Percentiles rank a stretch among this genome's conserved stretches.
These are phyloP conservation scores for Meloidogyne floridensis DNA, from an alignment of 1,140 invertebrate genomes.

Conservation along the genomic window DNA sequence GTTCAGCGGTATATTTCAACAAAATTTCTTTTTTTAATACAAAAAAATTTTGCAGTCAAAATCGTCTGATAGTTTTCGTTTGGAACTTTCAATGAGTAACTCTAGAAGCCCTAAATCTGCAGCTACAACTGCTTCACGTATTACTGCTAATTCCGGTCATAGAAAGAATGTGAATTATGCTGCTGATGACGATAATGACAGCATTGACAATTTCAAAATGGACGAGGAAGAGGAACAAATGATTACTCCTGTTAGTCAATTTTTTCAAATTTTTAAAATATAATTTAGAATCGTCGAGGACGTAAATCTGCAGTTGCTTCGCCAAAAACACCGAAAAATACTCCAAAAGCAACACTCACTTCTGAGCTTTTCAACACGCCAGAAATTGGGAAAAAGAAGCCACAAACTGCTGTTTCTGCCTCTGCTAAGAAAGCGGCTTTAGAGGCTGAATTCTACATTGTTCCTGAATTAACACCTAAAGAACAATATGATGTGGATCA, in stretches of 20 bases:
- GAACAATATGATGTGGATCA: conserved; percentile 50
- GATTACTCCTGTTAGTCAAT: background rate
- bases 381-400: conserved; percentile 8
- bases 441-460: conserved; percentile 22
- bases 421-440: conserved; percentile 11
- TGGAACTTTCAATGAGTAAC: background rate
- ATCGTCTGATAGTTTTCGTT: background rate
- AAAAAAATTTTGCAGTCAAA: background rate
- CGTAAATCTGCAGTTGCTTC: background rate
- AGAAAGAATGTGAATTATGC: background rate
- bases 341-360: background rate
- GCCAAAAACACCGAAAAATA: conserved; percentile 12
- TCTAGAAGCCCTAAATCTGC: background rate
- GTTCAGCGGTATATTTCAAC: background rate
- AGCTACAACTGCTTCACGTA: background rate
- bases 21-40: background rate
- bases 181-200: background rate
- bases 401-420: background rate
- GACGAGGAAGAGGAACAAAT: background rate
- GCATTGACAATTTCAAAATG: conserved; percentile 2
- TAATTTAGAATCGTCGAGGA: background rate
- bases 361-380: conserved; percentile 3
- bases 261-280: background rate
- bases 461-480: conserved; percentile 32
- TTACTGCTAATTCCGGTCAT: background rate